Base-by-base conservation (phyloP, 37 sponge, comb jelly and placozoan genomes). In the Sycon ciliatum region DNA sequence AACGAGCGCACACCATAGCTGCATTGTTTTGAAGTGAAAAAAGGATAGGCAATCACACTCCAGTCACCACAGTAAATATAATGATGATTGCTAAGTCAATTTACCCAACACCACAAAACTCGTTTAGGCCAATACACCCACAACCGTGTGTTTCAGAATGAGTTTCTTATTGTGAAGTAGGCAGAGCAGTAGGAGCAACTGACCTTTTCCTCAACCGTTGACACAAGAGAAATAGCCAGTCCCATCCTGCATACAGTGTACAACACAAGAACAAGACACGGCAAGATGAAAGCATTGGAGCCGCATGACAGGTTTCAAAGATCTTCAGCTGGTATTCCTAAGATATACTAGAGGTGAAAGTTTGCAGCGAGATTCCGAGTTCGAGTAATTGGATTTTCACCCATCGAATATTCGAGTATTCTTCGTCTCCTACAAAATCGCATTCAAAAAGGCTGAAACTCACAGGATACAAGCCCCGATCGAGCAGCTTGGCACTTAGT, bases 211-310 rank as follows among this genome's bases (percentile, higher is more conserved):
- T 81, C 81, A 35, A 82, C 72, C 3, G 69, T 84, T 1, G 90
- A 68, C 34, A 86, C 84, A 3, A 95, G 73, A 1, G 95, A 95
- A 27, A 95, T 86, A 34, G 95, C 95, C 9, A 95, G 84, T 1
- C 95, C 95, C 95, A 95, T 95, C 35, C 95, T 61, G 0, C 67
- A 65, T 22, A 6, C 22, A 31, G 28, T 22, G 22, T 30, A 4
- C 22, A 3, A 65, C 36, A 65, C 67, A 34, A 22, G 6, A 4
- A 61, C 11, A 61, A n/a, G n/a, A n/a, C n/a, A n/a, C n/a, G n/a
- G n/a, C n/a, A n/a, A n/a, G n/a, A n/a, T 42, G 13, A 42, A 42
- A 42, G 13, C 49, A 42, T 42, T 42, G 13, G 13, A 42, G 13
- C 13, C 9, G 13, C 9, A 42, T 42, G 9, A 42, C 49, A 42